phyloP scores from a whole-genome alignment of 2,888 invertebrate genomes.

The Incurvaria masculella region DNA sequence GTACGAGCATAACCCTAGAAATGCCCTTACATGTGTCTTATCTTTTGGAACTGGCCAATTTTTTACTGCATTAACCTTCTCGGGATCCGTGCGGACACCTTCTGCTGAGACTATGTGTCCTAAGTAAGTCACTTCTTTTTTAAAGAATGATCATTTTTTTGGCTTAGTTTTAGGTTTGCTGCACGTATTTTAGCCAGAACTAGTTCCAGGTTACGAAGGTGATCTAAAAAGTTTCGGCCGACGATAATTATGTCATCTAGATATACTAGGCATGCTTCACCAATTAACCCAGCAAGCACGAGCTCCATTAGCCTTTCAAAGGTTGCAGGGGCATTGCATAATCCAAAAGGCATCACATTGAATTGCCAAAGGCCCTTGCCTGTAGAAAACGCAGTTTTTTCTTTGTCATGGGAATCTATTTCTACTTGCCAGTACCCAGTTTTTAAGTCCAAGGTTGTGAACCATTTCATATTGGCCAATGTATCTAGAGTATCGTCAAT shows the following conservation, averaged over 20 bases:
- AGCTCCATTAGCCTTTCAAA: conserved; percentile 21
- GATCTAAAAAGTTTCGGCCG: too few species aligned
- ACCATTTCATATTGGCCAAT: conserved; percentile 19
- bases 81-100: background rate
- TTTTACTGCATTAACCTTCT: background rate
- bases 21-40: conserved; percentile 6
- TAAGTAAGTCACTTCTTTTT: background rate
- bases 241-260: too few species aligned
- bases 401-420: conserved; percentile 14
- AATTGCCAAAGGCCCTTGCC: conserved; percentile 23
- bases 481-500: conserved; percentile 29
- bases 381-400: conserved; percentile 23
- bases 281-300: conserved; percentile 7
- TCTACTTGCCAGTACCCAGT: conserved; percentile 28
- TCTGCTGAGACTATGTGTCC: background rate
- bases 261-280: conserved; percentile 13
- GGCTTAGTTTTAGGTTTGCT: conserved; percentile 11
- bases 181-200: too few species aligned
- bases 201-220: too few species aligned
- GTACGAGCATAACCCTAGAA: conserved; percentile 16
- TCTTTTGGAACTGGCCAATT: background rate
- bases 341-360: conserved; percentile 23
- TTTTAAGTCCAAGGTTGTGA: conserved; percentile 25
- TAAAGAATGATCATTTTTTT: conserved; percentile 1
- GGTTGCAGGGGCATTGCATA: conserved; percentile 22